These are phyloP conservation scores for Dryocosmus kuriphilus DNA, from an alignment of 2,888 invertebrate genomes.

Conservation along the genomic window DNA sequence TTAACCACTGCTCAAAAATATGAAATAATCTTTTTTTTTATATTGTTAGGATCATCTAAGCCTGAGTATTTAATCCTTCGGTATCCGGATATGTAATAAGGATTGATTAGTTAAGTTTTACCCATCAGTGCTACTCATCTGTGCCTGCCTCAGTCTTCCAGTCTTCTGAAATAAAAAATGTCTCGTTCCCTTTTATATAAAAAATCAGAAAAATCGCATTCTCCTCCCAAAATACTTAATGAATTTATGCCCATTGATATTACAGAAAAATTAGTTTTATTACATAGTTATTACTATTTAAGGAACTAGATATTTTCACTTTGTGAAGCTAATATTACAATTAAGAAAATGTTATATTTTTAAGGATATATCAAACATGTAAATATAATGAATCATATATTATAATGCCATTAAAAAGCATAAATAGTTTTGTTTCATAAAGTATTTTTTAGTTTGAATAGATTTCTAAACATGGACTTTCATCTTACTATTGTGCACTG, in stretches of 20 bases:
- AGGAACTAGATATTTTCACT: not conserved
- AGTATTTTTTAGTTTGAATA: not conserved
- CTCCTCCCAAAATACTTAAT: not conserved
- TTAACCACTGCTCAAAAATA: constrained; percentile 32
- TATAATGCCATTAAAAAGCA: constrained; percentile 32
- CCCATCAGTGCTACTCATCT: constrained; percentile 32
- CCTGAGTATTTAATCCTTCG: constrained; percentile 28
- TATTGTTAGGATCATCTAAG: not conserved
- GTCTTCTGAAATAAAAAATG: not conserved
- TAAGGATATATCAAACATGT: constrained; percentile 30
- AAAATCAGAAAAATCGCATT: not conserved
- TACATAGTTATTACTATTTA: not conserved
- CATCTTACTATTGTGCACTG: not conserved
- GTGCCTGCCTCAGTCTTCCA: constrained; percentile 27
- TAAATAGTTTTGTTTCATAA: not conserved
- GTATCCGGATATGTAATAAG: constrained; percentile 20
- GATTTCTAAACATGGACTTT: not conserved
- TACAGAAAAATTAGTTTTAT: not conserved
- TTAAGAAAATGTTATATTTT: constrained; percentile 19
- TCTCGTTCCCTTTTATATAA: not conserved
- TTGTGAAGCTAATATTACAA: not conserved
- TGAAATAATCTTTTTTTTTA: not conserved
- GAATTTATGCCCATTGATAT: not conserved
- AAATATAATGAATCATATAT: constrained; percentile 21
- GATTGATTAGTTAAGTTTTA: constrained; percentile 20